A percentile compares a stretch with the other conserved stretches of the same genome.
Conservation (phyloP, 2,888 invertebrate species). For the Lumbricus terrestris region DNA sequence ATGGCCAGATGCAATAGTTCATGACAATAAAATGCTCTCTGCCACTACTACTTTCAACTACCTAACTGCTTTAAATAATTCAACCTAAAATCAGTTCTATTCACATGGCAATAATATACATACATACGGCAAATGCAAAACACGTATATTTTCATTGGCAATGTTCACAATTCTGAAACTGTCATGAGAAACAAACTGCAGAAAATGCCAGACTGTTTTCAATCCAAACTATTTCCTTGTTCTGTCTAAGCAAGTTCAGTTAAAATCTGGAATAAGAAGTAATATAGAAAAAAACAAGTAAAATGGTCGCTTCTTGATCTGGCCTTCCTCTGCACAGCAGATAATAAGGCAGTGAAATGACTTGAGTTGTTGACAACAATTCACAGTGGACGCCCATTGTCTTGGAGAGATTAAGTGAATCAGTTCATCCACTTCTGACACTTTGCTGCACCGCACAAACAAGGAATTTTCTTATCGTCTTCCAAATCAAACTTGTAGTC, state of each 20-base stretch:
- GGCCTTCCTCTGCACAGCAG: constrained; percentile 3
- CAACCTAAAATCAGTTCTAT: constrained; percentile 3
- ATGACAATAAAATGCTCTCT: not conserved
- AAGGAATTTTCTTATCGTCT: constrained; percentile 97
- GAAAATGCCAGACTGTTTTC: not conserved
- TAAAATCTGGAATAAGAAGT: constrained; percentile 3
- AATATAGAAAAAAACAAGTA: not conserved
- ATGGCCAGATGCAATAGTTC: not conserved
- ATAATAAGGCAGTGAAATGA: not conserved
- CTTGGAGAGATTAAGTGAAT: not conserved
- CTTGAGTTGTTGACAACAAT: constrained; percentile 3
- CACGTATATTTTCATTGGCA: not conserved
- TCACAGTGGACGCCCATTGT: not conserved
- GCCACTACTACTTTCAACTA: not conserved
- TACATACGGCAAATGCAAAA: not conserved
- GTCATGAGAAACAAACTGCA: not conserved
- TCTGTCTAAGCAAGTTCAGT: not conserved
- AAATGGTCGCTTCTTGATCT: not conserved
- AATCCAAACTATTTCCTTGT: not conserved
- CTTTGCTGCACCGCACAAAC: constrained; percentile 96
- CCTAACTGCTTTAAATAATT: not conserved
- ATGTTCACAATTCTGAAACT: constrained; percentile 16
- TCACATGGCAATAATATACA: not conserved
- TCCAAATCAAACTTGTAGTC: constrained; percentile 89
- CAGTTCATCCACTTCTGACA: constrained; percentile 93